phyloP scores from a whole-genome alignment of 2,113 vertebrate genomes.

The Centropus unirufus region DNA sequence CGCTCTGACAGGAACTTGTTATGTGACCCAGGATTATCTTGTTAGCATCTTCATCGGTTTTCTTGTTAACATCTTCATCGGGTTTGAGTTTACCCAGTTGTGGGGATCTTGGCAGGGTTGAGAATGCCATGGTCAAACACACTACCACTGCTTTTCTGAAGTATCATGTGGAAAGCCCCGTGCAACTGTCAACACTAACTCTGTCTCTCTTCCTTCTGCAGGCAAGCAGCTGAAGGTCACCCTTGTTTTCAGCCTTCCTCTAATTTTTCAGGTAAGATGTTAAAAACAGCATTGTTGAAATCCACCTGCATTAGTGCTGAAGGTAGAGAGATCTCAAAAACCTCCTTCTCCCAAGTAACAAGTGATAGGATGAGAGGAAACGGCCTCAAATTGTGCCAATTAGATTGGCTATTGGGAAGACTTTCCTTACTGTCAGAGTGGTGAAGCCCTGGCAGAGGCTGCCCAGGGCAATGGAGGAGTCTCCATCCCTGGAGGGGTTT shows the following conservation, averaged over 20 bases:
- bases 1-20: background rate
- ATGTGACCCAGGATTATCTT: background rate
- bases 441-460: no score
- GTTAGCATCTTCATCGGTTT: background rate
- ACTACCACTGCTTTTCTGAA: background rate
- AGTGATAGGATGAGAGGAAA: no score
- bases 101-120: background rate
- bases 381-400: no score
- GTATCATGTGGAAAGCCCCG: background rate
- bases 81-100: background rate
- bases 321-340: background rate
- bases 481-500: no score
- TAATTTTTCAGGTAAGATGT: constrained; percentile 65
- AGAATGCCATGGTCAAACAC: fast-evolving
- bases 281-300: background rate
- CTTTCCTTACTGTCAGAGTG: no score
- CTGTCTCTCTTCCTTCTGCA: constrained; percentile 10
- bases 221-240: constrained; percentile 24
- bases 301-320: background rate
- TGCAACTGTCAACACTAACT: background rate
- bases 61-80: background rate
- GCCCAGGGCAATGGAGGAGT: no score
- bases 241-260: constrained; percentile 31
- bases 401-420: no score
- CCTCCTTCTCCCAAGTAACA: no score